These are phyloP conservation scores for Drosophila flavopinicola DNA, from an alignment of 2,888 invertebrate genomes.

Conservation along the genomic window DNA sequence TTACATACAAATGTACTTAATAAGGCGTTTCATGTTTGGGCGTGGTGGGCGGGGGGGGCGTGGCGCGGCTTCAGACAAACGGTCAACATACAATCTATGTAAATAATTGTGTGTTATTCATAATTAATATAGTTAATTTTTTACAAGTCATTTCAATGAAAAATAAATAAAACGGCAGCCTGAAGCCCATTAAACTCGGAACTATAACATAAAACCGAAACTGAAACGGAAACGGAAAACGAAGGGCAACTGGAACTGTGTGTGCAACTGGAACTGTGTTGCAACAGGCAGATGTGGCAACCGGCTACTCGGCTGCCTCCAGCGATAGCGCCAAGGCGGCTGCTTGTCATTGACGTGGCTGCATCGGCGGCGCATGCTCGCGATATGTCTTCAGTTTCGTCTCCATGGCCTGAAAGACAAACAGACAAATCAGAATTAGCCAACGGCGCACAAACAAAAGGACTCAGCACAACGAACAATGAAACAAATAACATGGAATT, in stretches of 20 bases:
- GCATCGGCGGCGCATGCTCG: constrained; percentile 82
- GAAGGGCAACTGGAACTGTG: constrained; percentile 38
- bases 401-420: constrained; percentile 83
- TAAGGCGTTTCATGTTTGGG: constrained; percentile 46
- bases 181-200: constrained; percentile 37
- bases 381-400: constrained; percentile 84
- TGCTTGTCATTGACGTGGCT: constrained; percentile 83
- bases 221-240: no score
- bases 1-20: constrained; percentile 43
- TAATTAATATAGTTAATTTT: constrained; percentile 57
- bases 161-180: constrained; percentile 61
- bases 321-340: constrained; percentile 21
- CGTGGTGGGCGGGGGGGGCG: constrained; percentile 38
- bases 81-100: constrained; percentile 35
- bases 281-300: constrained; percentile 20
- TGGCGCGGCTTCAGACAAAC: constrained; percentile 16
- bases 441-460: background rate
- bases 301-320: constrained; percentile 46
- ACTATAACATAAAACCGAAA: constrained; percentile 54
- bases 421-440: constrained; percentile 7
- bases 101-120: constrained; percentile 40
- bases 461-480: constrained; percentile 1
- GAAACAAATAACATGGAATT: constrained; percentile 33
- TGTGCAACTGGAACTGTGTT: constrained; percentile 16
- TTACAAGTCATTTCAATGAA: constrained; percentile 63